Conservation (phyloP, 1,140 invertebrate species). For the Cydia fagiglandana region DNA sequence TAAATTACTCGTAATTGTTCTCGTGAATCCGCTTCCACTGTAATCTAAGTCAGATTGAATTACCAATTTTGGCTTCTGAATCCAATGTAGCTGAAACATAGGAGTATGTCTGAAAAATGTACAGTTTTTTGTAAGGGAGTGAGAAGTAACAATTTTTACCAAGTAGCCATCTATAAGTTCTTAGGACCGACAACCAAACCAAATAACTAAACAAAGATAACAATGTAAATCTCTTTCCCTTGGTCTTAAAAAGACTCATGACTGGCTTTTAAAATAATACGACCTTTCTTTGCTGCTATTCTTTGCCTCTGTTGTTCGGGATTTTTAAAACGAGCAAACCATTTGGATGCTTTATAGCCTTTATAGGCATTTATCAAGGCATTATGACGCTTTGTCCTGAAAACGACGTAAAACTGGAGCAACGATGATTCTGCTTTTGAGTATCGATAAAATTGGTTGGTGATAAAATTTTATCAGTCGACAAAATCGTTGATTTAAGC, state of each 20-base stretch:
- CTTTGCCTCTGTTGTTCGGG: neutral
- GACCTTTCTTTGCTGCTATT: neutral
- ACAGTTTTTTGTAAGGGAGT: too few relatives aligned
- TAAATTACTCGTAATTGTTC: too few relatives aligned
- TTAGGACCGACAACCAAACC: neutral
- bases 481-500: conserved; percentile 1
- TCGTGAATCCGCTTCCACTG: too few relatives aligned
- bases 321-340: neutral
- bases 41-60: too few relatives aligned
- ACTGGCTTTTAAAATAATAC: neutral
- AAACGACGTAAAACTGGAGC: neutral
- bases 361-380: neutral
- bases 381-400: neutral
- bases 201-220: neutral
- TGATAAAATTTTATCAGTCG: conserved; percentile 6
- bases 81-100: too few relatives aligned
- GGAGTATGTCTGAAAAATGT: too few relatives aligned
- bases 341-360: neutral
- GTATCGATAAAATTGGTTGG: conserved; percentile 1
- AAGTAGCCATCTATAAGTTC: too few relatives aligned
- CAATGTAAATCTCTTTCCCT: neutral
- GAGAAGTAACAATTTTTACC: too few relatives aligned
- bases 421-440: neutral
- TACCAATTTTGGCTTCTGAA: too few relatives aligned
- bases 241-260: neutral